Conservation (phyloP, 2,797 vertebrate species). For the Lithobates sylvaticus region DNA sequence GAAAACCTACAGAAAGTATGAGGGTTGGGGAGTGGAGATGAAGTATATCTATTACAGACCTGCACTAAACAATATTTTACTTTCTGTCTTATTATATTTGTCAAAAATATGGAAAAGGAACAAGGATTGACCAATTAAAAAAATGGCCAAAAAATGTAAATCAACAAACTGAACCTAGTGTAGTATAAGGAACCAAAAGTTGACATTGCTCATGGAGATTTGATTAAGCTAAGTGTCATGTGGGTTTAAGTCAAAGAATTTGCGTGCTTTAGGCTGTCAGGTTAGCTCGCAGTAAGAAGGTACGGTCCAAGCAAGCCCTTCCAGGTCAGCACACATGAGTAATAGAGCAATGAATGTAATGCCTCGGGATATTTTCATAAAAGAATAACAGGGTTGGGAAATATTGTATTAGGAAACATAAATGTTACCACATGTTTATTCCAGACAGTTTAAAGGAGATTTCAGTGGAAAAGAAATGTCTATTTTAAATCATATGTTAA, state of each 20-base stretch:
- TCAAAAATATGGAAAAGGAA: neutral
- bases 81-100: neutral
- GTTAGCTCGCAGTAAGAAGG: neutral
- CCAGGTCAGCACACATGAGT: slow-evolving; percentile 40
- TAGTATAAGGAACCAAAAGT: neutral
- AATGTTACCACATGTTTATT: slow-evolving; percentile 40
- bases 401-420: slow-evolving; percentile 33
- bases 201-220: neutral
- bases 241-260: slow-evolving; percentile 5
- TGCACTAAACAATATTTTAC: neutral
- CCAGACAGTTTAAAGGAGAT: neutral
- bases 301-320: slow-evolving; percentile 9
- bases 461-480: neutral
- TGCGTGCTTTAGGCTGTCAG: slow-evolving; percentile 4
- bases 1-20: neutral
- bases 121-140: neutral
- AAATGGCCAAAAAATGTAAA: neutral
- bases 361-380: slow-evolving; percentile 41
- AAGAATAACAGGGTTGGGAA: slow-evolving; percentile 3
- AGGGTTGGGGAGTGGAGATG: neutral
- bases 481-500: neutral
- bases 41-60: neutral
- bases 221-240: slow-evolving; percentile 9
- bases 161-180: neutral
- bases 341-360: slow-evolving; percentile 27